A percentile compares a stretch with the other conserved stretches of the same genome.
Conservation (phyloP, 2,797 vertebrate species). For the Brotula barbata region DNA sequence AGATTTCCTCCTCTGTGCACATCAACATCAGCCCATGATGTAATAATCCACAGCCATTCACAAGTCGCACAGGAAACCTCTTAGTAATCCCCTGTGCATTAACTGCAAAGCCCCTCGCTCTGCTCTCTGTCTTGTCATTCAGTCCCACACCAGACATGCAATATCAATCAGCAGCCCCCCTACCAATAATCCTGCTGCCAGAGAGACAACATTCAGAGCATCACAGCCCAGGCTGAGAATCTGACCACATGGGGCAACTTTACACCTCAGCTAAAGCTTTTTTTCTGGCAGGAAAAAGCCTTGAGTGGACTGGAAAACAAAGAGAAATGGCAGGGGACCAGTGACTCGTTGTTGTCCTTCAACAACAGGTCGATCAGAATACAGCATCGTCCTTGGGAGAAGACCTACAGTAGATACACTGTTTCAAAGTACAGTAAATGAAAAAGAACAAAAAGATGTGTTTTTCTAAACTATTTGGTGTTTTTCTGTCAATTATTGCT, state of each 20-base stretch:
- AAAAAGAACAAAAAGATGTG: too few species aligned
- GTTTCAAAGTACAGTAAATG: too few species aligned
- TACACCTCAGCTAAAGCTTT: neutral
- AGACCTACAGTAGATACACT: neutral
- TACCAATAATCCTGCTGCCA: slow-evolving; percentile 51
- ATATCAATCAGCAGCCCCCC: slow-evolving; percentile 58
- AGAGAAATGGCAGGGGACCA: neutral
- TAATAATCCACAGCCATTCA: slow-evolving; percentile 73
- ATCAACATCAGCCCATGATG: slow-evolving; percentile 62
- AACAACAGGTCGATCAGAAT: neutral
- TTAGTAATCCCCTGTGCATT: slow-evolving; percentile 74
- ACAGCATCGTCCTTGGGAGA: neutral
- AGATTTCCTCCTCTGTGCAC: slow-evolving; percentile 53
- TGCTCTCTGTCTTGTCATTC: slow-evolving; percentile 62
- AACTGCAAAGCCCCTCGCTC: slow-evolving; percentile 53
- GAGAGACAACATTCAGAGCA: slow-evolving; percentile 39
- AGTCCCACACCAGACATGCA: slow-evolving; percentile 56
- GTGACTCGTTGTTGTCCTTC: neutral
- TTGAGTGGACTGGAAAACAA: neutral
- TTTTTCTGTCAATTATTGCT: neutral
- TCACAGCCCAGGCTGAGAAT: neutral
- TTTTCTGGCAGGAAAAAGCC: slow-evolving; percentile 7
- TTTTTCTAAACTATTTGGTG: too few species aligned
- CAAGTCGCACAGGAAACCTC: slow-evolving; percentile 37
- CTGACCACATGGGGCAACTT: slow-evolving; percentile 10